These are phyloP conservation scores for Microctenopoma steveboyesi DNA, from an alignment of 2,797 vertebrate genomes.

Conservation along the genomic window DNA sequence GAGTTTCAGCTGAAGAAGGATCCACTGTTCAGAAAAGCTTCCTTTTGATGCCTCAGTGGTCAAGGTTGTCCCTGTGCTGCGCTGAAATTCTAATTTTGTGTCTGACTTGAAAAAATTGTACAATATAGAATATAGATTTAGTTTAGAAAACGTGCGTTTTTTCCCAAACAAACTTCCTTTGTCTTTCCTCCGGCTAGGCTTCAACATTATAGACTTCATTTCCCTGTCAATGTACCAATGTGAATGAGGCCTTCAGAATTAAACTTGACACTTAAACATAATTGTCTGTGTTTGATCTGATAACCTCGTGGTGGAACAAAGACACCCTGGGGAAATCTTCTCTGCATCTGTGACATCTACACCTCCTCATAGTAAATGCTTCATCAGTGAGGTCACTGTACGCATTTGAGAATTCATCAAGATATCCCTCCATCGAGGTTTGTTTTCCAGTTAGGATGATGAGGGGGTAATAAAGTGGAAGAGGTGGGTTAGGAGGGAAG, in stretches of 20 bases:
- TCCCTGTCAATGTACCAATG: constrained; percentile 7
- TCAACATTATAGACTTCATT: background rate
- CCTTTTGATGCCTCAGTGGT: constrained; percentile 13
- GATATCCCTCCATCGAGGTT: constrained; percentile 34
- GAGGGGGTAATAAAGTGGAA: constrained; percentile 19
- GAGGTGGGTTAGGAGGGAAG: constrained; percentile 58
- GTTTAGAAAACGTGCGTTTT: no score
- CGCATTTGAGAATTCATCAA: constrained; percentile 32
- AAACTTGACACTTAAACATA: constrained; percentile 13
- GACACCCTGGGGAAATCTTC: constrained; percentile 50
- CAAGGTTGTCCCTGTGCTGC: constrained; percentile 7
- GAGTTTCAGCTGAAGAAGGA: constrained; percentile 41
- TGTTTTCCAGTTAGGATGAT: constrained; percentile 23
- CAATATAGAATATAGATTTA: background rate
- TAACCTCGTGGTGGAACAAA: constrained; percentile 37
- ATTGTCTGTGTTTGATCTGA: constrained; percentile 46
- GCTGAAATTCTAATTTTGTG: background rate
- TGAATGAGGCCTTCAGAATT: constrained; percentile 27
- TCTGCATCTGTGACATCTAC: constrained; percentile 43
- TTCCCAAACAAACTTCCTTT: no score
- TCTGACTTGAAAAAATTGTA: background rate
- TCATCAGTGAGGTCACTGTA: constrained; percentile 54
- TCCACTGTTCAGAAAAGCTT: constrained; percentile 20
- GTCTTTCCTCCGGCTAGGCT: background rate
- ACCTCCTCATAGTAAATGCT: constrained; percentile 34